These are phyloP conservation scores for Leucophenga montana DNA, from an alignment of 2,888 invertebrate species.

Conservation along the genomic window DNA sequence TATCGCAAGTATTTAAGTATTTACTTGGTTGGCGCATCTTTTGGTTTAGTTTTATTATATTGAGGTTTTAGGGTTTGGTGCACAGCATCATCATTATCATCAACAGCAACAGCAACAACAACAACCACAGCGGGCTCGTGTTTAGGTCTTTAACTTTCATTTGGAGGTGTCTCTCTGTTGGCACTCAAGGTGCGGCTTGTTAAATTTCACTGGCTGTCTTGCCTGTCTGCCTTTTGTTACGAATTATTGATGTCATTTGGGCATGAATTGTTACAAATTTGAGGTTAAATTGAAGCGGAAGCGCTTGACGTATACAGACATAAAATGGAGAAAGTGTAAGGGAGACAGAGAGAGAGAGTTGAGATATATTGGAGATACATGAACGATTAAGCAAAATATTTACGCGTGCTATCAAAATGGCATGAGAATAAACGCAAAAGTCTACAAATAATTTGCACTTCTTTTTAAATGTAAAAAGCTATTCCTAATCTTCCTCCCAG, in stretches of 20 bases:
- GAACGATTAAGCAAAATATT: too few species aligned
- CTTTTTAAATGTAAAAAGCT: too few species aligned
- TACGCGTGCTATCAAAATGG: too few species aligned
- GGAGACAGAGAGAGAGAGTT: too few species aligned
- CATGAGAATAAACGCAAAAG: too few species aligned
- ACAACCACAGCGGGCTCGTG: neutral
- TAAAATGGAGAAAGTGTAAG: too few species aligned
- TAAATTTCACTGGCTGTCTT: slow-evolving; percentile 65
- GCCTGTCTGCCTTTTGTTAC: slow-evolving; percentile 5
- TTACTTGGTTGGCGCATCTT: slow-evolving; percentile 13
- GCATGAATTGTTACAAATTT: neutral
- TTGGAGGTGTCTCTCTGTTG: slow-evolving; percentile 37
- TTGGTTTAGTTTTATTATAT: slow-evolving; percentile 11
- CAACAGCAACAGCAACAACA: too few species aligned
- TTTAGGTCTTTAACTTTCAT: slow-evolving; percentile 24
- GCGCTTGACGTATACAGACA: neutral
- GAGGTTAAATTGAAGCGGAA: neutral
- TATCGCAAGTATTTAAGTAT: neutral
- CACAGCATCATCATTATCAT: neutral
- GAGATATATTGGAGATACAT: too few species aligned
- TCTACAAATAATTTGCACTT: too few species aligned
- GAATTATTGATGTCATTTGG: slow-evolving; percentile 21
- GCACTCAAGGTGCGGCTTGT: slow-evolving; percentile 60
- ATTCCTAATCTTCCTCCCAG: too few species aligned
- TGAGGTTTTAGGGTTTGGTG: slow-evolving; percentile 47